Evolutionary conservation across 2,113 vertebrate genomes (phyloP).

Genomic region (Alaudala cheleensis): DNA sequence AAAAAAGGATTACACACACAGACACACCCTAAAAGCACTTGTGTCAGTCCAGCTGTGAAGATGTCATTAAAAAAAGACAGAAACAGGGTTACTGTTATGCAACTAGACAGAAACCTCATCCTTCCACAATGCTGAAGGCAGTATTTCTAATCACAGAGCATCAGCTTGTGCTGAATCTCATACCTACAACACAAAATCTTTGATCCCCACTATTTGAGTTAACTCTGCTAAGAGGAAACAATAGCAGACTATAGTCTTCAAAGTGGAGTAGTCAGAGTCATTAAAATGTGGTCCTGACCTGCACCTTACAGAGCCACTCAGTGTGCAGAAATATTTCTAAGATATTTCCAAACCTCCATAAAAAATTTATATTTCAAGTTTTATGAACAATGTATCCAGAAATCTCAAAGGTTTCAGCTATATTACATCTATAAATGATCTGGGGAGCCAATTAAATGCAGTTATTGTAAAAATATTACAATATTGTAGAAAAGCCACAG

Average conservation of each 20-base stretch:
- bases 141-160: neutral
- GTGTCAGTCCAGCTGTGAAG: neutral
- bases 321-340: neutral
- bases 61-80: neutral
- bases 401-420: neutral
- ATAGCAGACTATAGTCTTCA: neutral
- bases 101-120: neutral
- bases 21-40: neutral
- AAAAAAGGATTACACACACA: neutral
- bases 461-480: neutral
- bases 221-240: neutral
- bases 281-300: neutral
- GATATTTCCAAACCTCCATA: neutral
- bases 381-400: neutral
- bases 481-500: neutral
- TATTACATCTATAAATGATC: neutral
- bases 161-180: neutral
- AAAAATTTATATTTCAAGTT: neutral
- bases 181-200: neutral
- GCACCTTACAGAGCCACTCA: neutral
- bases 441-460: neutral
- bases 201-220: neutral
- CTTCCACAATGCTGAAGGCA: neutral
- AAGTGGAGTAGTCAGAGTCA: neutral
- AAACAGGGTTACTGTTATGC: neutral